These are phyloP conservation scores for Hesperia comma DNA, from an alignment of 2,888 invertebrate genomes.

Conservation along the genomic window DNA sequence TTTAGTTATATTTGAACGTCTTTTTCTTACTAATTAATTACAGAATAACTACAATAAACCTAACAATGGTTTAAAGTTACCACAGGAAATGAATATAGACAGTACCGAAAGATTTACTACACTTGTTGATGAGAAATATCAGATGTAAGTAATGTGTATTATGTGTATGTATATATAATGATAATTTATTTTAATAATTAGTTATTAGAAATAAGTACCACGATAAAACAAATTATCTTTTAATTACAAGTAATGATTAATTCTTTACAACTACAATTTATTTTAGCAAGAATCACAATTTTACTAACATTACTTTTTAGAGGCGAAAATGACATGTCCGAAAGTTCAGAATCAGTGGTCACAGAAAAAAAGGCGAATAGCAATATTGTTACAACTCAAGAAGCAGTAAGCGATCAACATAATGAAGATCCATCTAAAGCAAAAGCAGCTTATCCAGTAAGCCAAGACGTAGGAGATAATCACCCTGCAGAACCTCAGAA, in stretches of 20 bases:
- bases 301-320: background rate
- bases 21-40: background rate
- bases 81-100: background rate
- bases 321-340: conserved; percentile 14
- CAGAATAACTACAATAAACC: conserved; percentile 10
- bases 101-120: background rate
- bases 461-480: background rate
- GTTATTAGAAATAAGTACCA: no score
- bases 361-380: conserved; percentile 15
- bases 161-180: background rate
- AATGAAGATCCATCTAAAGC: background rate
- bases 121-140: background rate
- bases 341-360: conserved; percentile 27
- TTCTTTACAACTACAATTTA: no score
- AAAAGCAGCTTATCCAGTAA: background rate
- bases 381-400: background rate
- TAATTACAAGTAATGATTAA: no score
- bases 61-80: background rate
- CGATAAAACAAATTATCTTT: no score
- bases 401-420: background rate
- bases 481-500: background rate
- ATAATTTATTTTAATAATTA: no score
- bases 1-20: background rate
- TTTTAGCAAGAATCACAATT: no score
- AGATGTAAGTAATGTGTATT: background rate